Evolutionary conservation across 2,888 invertebrate species (phyloP), one percentile per base, ranked within the genome.

Genomic region (Gandaritis pyraliata): DNA sequence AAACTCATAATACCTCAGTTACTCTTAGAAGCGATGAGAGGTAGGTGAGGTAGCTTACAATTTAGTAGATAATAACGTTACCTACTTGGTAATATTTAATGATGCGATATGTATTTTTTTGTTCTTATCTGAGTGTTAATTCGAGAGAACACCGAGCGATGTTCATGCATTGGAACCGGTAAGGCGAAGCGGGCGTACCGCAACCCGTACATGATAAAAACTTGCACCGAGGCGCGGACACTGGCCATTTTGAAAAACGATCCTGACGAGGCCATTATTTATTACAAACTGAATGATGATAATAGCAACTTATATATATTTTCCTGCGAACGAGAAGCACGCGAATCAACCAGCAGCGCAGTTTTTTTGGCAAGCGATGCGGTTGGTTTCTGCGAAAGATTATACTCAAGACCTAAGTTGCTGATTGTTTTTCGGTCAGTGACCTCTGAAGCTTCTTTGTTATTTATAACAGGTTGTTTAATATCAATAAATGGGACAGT

Each of bases 361-460:
- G 74, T 85, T 88, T 90, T 23, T 89, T 91, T 90, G 90, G 90
- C 90, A 88, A 83, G 77, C 83, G 81, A 71, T 76, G 82, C 81
- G 82, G 78, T 75, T 70, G 85, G 82, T 84, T 90, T 89, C 91
- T 80, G 79, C 77, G 89, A 90, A 91, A 82, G 86, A 89, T 89
- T 86, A 82, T 85, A 81, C 86, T 89, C 80, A 80, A 84, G 78
- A 82, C 82, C 86, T 86, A 86, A 89, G 88, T 89, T 85, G 85
- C 79, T 81, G 88, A 88, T 90, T 91, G 88, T 89, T 86, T 87
- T 81, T 80, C 86, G 91, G 90, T 87, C 90, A 84, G 63, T 87
- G 80, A 78, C 88, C 90, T 45, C 76, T 70, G 64, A 61, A 68
- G 72, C 71, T 78, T 83, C 82, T 82, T 79, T 83, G 48, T 81